phyloP scores from a whole-genome alignment of 2,797 vertebrate genomes.

The Champsocephalus esox region DNA sequence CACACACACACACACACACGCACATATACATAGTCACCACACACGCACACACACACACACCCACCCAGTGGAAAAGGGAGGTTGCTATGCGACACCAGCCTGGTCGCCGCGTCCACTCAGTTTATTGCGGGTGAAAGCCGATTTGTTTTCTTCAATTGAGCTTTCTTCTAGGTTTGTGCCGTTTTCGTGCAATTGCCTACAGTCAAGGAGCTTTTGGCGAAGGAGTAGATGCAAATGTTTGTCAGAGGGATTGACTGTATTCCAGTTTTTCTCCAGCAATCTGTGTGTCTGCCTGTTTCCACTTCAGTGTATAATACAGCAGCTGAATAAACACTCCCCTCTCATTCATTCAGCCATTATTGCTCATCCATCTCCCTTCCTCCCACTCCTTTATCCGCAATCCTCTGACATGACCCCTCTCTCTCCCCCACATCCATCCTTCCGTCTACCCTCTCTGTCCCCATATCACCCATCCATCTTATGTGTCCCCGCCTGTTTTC shows the following conservation, averaged over 20 bases:
- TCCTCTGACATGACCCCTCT: constrained; percentile 49
- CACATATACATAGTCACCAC: background rate
- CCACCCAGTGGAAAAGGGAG: constrained; percentile 46
- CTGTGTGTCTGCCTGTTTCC: constrained; percentile 9
- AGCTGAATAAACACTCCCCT: constrained; percentile 49
- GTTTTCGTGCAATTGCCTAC: constrained; percentile 10
- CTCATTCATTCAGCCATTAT: constrained; percentile 53
- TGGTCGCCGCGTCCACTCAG: constrained; percentile 60
- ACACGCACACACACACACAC: constrained; percentile 1
- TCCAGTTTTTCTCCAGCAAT: background rate
- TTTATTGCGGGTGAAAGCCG: constrained; percentile 48
- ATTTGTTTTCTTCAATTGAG: constrained; percentile 25
- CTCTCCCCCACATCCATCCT: constrained; percentile 28
- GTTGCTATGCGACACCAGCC: constrained; percentile 83
- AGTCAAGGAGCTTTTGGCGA: constrained; percentile 1
- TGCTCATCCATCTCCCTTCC: constrained; percentile 36
- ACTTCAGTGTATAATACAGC: constrained; percentile 15
- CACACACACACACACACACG: constrained; percentile 21
- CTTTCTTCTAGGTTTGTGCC: constrained; percentile 12
- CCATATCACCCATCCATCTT: constrained; percentile 51
- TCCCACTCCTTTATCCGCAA: constrained; percentile 30
- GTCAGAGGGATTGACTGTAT: constrained; percentile 10
- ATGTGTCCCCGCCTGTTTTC: constrained; percentile 31
- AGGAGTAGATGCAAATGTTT: constrained; percentile 26
- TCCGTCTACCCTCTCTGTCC: constrained; percentile 1